Evolutionary conservation across 2,797 vertebrate species (phyloP).

Genomic region (Squalus acanthias): DNA sequence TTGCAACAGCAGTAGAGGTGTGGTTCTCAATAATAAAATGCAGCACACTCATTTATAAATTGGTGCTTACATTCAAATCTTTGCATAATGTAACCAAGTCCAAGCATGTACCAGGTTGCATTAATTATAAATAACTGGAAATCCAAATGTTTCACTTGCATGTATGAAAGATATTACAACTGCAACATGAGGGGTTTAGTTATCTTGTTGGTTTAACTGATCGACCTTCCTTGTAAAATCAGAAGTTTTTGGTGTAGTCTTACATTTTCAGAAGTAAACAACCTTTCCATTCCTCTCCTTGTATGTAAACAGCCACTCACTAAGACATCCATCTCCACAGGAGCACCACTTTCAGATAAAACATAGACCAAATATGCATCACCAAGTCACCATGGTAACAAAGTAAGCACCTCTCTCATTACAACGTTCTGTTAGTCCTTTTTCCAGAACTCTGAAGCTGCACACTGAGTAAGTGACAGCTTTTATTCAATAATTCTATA

Average conservation of each 20-base stretch:
- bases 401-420: constrained; percentile 68
- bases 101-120: background rate
- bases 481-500: constrained; percentile 76
- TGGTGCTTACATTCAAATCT: background rate
- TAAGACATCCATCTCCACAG: constrained; percentile 41
- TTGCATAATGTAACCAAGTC: background rate
- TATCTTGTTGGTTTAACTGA: background rate
- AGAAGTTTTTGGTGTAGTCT: background rate
- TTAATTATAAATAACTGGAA: background rate
- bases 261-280: constrained; percentile 14
- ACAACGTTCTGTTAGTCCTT: constrained; percentile 54
- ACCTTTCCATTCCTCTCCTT: constrained; percentile 49
- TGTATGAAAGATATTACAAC: background rate
- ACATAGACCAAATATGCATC: constrained; percentile 68
- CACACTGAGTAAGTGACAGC: constrained; percentile 66
- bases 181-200: background rate
- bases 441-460: constrained; percentile 61
- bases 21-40: background rate
- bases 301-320: constrained; percentile 65
- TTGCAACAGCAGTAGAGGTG: background rate
- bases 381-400: constrained; percentile 85
- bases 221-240: background rate
- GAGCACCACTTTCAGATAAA: constrained; percentile 62
- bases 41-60: background rate
- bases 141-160: background rate